phyloP scores from a whole-genome alignment of 2,113 vertebrate genomes.

The Lepus europaeus region DNA sequence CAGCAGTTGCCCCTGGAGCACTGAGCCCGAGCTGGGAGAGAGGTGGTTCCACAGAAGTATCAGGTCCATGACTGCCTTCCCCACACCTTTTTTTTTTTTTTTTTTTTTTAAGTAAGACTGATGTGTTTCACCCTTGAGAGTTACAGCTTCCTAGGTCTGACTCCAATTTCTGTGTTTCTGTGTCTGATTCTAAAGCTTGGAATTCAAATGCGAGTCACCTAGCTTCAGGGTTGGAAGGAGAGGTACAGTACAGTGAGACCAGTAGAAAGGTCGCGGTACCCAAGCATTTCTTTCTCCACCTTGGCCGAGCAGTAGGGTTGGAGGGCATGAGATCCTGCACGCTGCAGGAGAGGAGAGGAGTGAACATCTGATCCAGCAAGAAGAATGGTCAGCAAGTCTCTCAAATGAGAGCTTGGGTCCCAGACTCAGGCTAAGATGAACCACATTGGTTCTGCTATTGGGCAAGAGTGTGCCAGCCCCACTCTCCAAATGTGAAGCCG shows the following conservation, averaged over 20 bases:
- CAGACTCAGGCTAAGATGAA: slow-evolving; percentile 28
- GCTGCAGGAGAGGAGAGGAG: not conserved
- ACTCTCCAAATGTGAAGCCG: not conserved
- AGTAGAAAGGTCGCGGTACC: not conserved
- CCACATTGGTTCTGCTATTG: not conserved
- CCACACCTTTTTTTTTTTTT: not conserved
- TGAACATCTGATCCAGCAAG: not conserved
- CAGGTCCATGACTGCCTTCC: not conserved
- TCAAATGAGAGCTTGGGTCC: slow-evolving; percentile 10
- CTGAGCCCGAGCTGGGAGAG: not conserved
- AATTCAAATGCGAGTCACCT: not conserved
- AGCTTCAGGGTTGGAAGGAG: not conserved
- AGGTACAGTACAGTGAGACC: slow-evolving; percentile 15
- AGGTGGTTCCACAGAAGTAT: not conserved
- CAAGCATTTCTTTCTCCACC: not conserved
- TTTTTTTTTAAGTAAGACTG: not conserved
- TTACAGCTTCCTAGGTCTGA: slow-evolving; percentile 2
- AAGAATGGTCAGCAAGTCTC: slow-evolving; percentile 11
- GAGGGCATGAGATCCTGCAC: not conserved
- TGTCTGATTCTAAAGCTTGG: slow-evolving; percentile 33
- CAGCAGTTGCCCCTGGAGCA: not conserved
- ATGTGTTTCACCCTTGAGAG: not conserved
- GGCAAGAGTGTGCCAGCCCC: not conserved
- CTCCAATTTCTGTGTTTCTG: slow-evolving; percentile 7
- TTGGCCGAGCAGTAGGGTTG: not conserved